A percentile compares a stretch with the other conserved stretches of the same genome.
Evolutionary conservation across 2,888 invertebrate species (phyloP).

Genomic region (Dexiosoma caninum): DNA sequence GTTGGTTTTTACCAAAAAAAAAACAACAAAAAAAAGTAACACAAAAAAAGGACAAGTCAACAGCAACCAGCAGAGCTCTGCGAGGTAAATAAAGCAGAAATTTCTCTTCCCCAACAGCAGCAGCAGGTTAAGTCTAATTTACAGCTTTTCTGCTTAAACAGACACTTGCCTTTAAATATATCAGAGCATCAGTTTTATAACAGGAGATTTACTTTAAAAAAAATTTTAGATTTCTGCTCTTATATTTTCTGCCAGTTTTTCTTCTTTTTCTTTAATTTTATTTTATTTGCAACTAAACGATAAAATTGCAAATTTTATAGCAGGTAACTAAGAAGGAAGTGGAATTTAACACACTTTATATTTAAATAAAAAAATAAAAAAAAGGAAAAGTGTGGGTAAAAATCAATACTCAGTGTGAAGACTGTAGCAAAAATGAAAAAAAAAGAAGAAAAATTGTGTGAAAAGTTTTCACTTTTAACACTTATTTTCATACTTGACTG

Average conservation of each 20-base stretch:
- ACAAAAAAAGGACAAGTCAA: too few species aligned
- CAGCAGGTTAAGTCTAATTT: slow-evolving; percentile 64
- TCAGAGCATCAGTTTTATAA: slow-evolving; percentile 17
- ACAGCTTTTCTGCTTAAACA: slow-evolving; percentile 63
- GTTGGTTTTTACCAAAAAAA: slow-evolving; percentile 6
- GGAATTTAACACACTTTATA: slow-evolving; percentile 26
- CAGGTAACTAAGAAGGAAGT: slow-evolving; percentile 18
- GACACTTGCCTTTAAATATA: slow-evolving; percentile 42
- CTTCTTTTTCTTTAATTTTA: background rate
- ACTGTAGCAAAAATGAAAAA: background rate
- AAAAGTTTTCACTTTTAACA: slow-evolving; percentile 38
- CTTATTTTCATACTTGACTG: slow-evolving; percentile 23
- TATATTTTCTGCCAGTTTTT: background rate
- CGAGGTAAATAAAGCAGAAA: background rate
- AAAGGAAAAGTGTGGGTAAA: background rate
- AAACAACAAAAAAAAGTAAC: background rate
- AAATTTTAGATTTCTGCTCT: slow-evolving; percentile 30
- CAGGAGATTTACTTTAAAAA: slow-evolving; percentile 39
- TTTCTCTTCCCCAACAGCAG: background rate
- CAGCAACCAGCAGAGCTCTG: background rate
- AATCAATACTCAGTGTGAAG: slow-evolving; percentile 29
- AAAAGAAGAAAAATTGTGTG: too few species aligned
- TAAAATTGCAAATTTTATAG: slow-evolving; percentile 33
- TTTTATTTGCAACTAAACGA: slow-evolving; percentile 1
- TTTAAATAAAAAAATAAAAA: background rate